Evolutionary conservation across 2,113 vertebrate genomes (phyloP).

Genomic region (Eira barbara): DNA sequence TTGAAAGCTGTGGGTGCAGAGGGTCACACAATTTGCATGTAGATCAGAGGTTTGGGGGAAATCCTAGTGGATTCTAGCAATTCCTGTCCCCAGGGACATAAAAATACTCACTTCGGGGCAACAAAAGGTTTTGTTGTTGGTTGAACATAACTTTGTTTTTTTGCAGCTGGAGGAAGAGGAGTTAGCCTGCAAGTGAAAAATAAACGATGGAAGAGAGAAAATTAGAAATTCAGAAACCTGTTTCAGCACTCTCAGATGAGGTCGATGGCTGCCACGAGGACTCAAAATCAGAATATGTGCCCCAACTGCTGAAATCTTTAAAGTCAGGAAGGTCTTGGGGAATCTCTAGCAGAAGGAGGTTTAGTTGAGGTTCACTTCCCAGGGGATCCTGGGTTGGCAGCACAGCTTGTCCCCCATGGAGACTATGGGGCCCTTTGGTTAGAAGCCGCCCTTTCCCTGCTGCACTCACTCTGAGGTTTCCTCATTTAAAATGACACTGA

Average conservation of each 20-base stretch:
- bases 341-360: not conserved
- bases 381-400: not conserved
- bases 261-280: no score
- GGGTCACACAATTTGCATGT: not conserved
- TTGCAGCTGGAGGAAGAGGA: slow-evolving; percentile 10
- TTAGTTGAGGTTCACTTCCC: not conserved
- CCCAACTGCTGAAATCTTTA: not conserved
- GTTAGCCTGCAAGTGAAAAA: slow-evolving; percentile 50
- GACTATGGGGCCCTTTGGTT: not conserved
- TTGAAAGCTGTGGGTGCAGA: not conserved
- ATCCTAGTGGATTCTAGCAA: not conserved
- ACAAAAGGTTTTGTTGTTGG: not conserved
- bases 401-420: not conserved
- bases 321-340: not conserved
- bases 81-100: not conserved
- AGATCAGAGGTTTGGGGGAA: not conserved
- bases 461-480: not conserved
- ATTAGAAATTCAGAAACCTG: not conserved
- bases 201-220: not conserved
- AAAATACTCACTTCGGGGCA: slow-evolving; percentile 63
- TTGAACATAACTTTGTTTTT: not conserved
- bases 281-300: not conserved
- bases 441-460: not conserved
- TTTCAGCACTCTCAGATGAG: not conserved
- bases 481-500: not conserved